phyloP scores from a whole-genome alignment of 2,113 vertebrate genomes.

The Oreocharis arfaki region DNA sequence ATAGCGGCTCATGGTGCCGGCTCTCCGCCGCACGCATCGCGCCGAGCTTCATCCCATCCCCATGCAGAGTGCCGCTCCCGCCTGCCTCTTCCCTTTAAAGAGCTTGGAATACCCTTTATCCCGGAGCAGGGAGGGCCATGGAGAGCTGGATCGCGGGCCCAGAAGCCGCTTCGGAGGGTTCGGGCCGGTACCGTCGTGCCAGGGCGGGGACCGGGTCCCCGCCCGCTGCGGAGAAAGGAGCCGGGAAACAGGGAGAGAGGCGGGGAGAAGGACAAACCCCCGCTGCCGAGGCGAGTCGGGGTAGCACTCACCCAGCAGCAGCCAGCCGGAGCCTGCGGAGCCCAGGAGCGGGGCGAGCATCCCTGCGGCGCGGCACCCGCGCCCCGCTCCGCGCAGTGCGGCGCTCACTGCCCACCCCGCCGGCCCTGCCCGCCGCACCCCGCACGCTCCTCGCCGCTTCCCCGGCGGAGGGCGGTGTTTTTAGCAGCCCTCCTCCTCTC shows the following conservation, averaged over 20 bases:
- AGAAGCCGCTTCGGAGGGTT: not conserved
- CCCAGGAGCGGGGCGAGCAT: slow-evolving; percentile 77
- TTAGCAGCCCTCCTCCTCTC: slow-evolving; percentile 19
- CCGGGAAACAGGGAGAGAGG: not conserved
- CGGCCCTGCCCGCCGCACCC: not conserved
- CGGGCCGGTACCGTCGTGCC: not conserved
- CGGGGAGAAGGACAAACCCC: not conserved
- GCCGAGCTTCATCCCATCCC: not conserved
- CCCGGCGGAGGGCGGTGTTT: slow-evolving; percentile 11
- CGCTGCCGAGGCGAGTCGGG: too few species aligned
- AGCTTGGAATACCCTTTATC: not conserved
- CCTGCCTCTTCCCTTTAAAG: not conserved
- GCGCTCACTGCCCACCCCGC: slow-evolving; percentile 24
- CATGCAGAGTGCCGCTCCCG: not conserved
- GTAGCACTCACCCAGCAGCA: slow-evolving; percentile 72
- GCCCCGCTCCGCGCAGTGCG: slow-evolving; percentile 18
- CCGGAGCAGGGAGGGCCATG: not conserved
- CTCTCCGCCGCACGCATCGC: not conserved
- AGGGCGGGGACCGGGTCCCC: not conserved
- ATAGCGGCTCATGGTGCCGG: not conserved
- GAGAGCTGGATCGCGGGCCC: not conserved
- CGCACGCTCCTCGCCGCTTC: not conserved
- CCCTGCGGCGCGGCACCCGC: slow-evolving; percentile 34
- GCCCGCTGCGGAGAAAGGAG: not conserved
- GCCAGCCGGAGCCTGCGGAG: slow-evolving; percentile 72